A percentile compares a stretch with the other conserved stretches of the same genome.
phyloP scores from a whole-genome alignment of 37 sponge, comb jelly and placozoan species.

The Haliclona indistincta region DNA sequence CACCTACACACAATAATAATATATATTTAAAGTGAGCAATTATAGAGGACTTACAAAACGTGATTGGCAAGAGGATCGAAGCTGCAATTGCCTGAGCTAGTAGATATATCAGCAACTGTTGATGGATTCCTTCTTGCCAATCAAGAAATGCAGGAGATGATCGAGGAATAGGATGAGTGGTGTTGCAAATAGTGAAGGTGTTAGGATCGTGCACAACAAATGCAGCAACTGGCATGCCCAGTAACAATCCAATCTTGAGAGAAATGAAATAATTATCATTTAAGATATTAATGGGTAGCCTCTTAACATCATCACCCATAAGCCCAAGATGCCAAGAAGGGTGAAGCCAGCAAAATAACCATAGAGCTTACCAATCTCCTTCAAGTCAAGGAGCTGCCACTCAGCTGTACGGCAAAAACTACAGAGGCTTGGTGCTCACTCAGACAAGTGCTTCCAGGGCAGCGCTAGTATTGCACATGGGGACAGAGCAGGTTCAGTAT shows the following conservation, averaged over 20 bases:
- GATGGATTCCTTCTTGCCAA: constrained; percentile 25
- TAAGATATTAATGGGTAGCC: too few relatives aligned
- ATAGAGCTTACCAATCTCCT: too few relatives aligned
- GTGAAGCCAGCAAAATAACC: too few relatives aligned
- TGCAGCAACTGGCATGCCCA: constrained; percentile 7
- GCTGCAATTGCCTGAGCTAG: constrained; percentile 15
- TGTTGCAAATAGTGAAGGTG: constrained; percentile 23
- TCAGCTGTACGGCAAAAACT: too few relatives aligned
- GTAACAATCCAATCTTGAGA: constrained; percentile 19
- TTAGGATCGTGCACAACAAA: constrained; percentile 6
- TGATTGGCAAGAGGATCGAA: constrained; percentile 4
- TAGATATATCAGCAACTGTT: constrained; percentile 30
- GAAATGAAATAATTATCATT: background rate
- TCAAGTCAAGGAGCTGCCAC: too few relatives aligned
- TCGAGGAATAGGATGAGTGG: background rate
- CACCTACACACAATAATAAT: constrained; percentile 4
- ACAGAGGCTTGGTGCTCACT: too few relatives aligned
- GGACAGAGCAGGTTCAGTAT: too few relatives aligned
- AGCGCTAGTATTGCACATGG: too few relatives aligned
- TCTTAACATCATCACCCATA: too few relatives aligned
- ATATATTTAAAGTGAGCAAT: background rate
- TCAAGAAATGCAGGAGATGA: background rate
- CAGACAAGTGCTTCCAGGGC: too few relatives aligned
- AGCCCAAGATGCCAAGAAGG: too few relatives aligned
- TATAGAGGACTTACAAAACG: background rate